phyloP scores from a whole-genome alignment of 1,140 invertebrate genomes.

The Coptotermes formosanus region DNA sequence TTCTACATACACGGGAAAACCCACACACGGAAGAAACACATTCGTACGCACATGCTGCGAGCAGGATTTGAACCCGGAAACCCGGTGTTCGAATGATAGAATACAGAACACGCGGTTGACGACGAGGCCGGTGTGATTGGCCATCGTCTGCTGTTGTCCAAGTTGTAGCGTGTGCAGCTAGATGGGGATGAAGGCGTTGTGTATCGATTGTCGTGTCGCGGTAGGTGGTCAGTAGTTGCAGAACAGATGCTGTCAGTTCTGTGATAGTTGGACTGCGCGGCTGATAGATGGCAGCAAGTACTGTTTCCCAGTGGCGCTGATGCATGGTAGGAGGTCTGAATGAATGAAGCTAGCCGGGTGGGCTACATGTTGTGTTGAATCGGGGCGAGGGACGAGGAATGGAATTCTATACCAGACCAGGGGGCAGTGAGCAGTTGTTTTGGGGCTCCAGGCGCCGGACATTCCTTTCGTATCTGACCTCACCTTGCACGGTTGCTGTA shows the following conservation, averaged over 20 bases:
- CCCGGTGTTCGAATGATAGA: too few species aligned
- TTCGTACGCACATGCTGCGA: too few species aligned
- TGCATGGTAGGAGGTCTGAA: constrained; percentile 34
- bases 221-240: too few species aligned
- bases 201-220: too few species aligned
- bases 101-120: too few species aligned
- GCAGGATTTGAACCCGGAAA: too few species aligned
- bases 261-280: neutral
- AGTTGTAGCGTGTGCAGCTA: too few species aligned
- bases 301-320: constrained; percentile 2
- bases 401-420: constrained; percentile 30
- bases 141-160: too few species aligned
- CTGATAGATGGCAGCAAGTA: neutral
- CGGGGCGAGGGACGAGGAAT: constrained; percentile 30
- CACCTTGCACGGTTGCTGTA: constrained; percentile 29
- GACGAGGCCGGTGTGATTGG: too few species aligned
- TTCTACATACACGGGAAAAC: too few species aligned
- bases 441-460: constrained; percentile 33
- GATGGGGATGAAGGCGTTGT: too few species aligned
- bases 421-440: constrained; percentile 30
- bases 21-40: too few species aligned
- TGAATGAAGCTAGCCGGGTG: constrained; percentile 35
- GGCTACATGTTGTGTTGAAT: constrained; percentile 7
- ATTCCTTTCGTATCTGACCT: constrained; percentile 35
- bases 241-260: neutral